Evolutionary conservation across 2,113 vertebrate species (phyloP).

Genomic region (Pristiophorus japonicus): DNA sequence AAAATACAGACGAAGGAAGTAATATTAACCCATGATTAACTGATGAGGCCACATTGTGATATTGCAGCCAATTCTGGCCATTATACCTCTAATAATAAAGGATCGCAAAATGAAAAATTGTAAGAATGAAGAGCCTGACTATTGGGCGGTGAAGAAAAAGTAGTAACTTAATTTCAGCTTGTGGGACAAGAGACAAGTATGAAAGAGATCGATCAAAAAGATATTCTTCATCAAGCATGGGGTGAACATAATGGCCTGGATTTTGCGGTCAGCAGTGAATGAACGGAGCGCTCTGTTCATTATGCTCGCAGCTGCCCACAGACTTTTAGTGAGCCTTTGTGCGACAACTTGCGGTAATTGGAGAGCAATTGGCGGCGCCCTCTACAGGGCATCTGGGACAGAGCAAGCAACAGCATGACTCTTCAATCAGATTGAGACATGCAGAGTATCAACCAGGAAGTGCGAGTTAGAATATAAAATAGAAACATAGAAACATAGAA

Average conservation of each 20-base stretch:
- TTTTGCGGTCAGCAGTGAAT: neutral
- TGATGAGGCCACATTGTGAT: neutral
- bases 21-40: neutral
- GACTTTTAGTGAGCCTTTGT: neutral
- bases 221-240: neutral
- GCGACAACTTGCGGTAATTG: neutral
- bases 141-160: neutral
- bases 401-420: neutral
- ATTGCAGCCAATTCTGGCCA: neutral
- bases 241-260: neutral
- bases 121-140: neutral
- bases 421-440: no score
- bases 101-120: neutral
- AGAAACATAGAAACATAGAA: no score
- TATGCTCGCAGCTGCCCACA: neutral
- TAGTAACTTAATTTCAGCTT: neutral
- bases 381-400: neutral
- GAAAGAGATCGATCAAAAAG: neutral
- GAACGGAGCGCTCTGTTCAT: neutral
- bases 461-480: no score
- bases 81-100: no score
- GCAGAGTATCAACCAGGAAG: no score
- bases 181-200: neutral
- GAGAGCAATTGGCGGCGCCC: neutral
- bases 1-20: neutral